Evolutionary conservation across 2,113 vertebrate genomes (phyloP).

Genomic region (Megaceryle maxima): DNA sequence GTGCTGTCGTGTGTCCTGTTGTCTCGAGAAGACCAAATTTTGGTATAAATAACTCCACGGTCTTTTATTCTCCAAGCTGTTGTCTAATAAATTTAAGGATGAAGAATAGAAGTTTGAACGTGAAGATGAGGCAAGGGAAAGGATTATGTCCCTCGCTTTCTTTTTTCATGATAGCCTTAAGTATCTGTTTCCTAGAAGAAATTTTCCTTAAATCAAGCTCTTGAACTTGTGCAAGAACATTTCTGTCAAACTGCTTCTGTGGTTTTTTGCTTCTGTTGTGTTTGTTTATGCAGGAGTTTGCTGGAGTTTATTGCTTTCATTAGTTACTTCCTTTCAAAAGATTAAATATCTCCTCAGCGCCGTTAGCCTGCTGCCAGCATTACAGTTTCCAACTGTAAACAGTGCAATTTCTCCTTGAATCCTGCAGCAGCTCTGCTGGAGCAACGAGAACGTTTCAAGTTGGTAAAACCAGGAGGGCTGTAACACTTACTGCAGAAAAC

Average conservation of each 20-base stretch:
- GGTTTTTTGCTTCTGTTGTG: conserved; percentile 37
- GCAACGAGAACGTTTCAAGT: not conserved
- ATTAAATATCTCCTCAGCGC: not conserved
- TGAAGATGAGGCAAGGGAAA: not conserved
- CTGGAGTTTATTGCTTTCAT: conserved; percentile 30
- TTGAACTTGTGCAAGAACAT: not conserved
- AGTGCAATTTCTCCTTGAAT: not conserved
- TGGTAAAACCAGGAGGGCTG: not conserved
- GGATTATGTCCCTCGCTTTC: not conserved
- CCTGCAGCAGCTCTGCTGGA: not conserved
- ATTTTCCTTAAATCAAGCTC: not conserved
- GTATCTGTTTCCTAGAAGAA: not conserved
- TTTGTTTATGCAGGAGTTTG: conserved; percentile 46
- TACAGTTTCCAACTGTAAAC: not conserved
- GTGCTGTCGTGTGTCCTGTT: not conserved
- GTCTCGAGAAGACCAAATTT: not conserved
- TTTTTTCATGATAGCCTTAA: not conserved
- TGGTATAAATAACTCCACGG: not conserved
- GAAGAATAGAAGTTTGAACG: not conserved
- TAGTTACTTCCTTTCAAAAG: conserved; percentile 53
- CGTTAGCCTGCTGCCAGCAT: not conserved
- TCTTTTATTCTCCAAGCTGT: not conserved
- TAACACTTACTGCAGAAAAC: not conserved
- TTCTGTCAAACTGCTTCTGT: conserved; percentile 28
- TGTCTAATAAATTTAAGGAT: not conserved